These are phyloP conservation scores for Vespertilio murinus DNA, from an alignment of 2,797 vertebrate genomes.

Conservation along the genomic window DNA sequence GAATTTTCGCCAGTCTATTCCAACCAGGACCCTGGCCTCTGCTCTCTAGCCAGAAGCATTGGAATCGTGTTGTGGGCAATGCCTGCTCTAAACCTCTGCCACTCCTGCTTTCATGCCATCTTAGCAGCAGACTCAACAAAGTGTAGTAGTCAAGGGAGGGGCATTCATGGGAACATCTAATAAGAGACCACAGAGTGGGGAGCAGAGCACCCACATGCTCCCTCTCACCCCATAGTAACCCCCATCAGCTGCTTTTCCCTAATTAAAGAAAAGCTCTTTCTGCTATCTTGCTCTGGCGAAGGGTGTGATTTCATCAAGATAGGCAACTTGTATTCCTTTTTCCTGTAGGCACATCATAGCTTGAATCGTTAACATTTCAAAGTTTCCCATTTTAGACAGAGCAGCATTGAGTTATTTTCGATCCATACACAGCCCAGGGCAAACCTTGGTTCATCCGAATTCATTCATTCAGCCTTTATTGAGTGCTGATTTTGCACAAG, in stretches of 20 bases:
- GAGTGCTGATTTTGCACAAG: background rate
- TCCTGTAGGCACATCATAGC: background rate
- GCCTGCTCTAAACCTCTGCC: slow-evolving; percentile 87
- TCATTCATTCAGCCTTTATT: slow-evolving; percentile 54
- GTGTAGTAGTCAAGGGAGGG: background rate
- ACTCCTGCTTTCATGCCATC: slow-evolving; percentile 86
- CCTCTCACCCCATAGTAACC: background rate
- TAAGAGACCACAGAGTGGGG: background rate
- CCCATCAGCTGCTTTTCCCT: background rate
- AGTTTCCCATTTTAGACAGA: slow-evolving; percentile 19
- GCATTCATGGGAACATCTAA: background rate
- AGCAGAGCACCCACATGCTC: accelerated
- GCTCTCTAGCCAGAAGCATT: slow-evolving; percentile 92
- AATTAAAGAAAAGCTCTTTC: background rate
- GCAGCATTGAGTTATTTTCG: background rate
- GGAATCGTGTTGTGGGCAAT: slow-evolving; percentile 90
- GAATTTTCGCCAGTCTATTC: slow-evolving; percentile 76
- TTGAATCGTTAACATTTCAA: slow-evolving; percentile 47
- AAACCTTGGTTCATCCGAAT: slow-evolving; percentile 20
- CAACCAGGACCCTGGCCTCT: slow-evolving; percentile 83
- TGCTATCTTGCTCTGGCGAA: background rate
- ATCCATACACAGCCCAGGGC: background rate
- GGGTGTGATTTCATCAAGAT: background rate
- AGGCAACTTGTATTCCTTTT: background rate
- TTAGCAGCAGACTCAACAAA: background rate